Base-by-base conservation (phyloP, 2,888 invertebrate species). In the Blastobasis adustella region DNA sequence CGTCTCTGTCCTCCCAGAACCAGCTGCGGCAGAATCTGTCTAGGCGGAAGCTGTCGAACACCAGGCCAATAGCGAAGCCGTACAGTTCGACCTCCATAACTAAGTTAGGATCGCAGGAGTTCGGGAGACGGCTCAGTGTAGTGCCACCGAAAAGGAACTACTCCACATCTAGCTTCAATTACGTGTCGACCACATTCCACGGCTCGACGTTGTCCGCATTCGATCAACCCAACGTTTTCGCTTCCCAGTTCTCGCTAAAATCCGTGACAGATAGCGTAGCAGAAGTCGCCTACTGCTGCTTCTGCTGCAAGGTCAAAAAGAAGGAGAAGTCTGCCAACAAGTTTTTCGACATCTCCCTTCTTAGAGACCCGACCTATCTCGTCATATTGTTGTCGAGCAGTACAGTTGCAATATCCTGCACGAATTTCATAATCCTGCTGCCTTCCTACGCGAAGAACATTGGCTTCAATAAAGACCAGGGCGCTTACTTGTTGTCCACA, bases 361-460 rank as follows among this genome's bases (percentile, higher is more conserved):
- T 96, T 0, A 90, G 82, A 54, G 95, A 96, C 70, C 95, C 95
- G 0, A 88, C 94, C 23, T 96, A 96, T 66, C 84, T 96, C 50
- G 92, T 96, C 0, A 95, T 96, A 50, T 74, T 96, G 6, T 90
- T 96, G 54, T 96, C 95, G 0, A 95, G 95, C 65, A 95, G 94
- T 46, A 95, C 96, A 0, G 96, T 95, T 46, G 96, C 96, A 4
- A 94, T 96, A 54, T 94, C 95, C 39, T 96, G 95, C 61, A 96
- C 96, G 0, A 96, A 96, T 73, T 95, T 96, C 63, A 93, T 95
- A n/a, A 95, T 96, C 43, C 71, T 96, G 1, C 79, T 96, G 58
- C 96, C 96, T 3, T 91, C 93, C 0, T 95, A 95, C 66, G 96
- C 95, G 0, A 82, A 91, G 45, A 89, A 90, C 5, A 82, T 95